Evolutionary conservation across 2,797 vertebrate species (phyloP).

Genomic region (Lycodopsis pacificus): DNA sequence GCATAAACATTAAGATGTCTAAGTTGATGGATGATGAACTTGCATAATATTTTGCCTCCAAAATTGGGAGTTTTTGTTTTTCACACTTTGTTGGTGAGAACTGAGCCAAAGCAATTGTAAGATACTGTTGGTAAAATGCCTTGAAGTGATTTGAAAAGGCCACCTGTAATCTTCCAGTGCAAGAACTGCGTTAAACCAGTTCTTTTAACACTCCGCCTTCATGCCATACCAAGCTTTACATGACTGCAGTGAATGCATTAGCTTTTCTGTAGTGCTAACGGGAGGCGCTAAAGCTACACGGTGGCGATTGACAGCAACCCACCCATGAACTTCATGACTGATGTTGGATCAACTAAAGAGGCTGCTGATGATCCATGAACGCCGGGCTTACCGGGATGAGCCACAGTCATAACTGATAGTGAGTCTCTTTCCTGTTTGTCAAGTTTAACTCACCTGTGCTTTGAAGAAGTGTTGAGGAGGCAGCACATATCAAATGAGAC

Average conservation of each 20-base stretch:
- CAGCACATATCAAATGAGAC: not conserved
- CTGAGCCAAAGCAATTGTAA: not conserved
- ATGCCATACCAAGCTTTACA: not conserved
- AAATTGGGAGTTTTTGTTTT: not conserved
- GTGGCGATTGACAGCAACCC: conserved; percentile 72
- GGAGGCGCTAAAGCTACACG: conserved; percentile 43
- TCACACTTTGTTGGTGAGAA: not conserved
- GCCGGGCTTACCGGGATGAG: conserved; percentile 69
- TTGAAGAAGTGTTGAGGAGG: not conserved
- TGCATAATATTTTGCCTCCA: not conserved
- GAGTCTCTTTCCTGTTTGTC: conserved; percentile 10
- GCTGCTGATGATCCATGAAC: conserved; percentile 75
- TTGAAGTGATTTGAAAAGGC: not conserved
- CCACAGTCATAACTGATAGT: conserved; percentile 48
- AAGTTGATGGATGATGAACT: not conserved
- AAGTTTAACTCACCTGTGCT: conserved; percentile 17
- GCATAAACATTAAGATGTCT: conserved; percentile 30
- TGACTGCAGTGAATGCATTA: conserved; percentile 14
- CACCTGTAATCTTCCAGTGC: not conserved
- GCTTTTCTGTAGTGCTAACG: conserved; percentile 38
- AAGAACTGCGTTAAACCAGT: not conserved
- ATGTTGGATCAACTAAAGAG: conserved; percentile 74
- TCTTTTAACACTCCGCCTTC: not conserved
- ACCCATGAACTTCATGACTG: conserved; percentile 76
- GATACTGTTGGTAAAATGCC: not conserved